Percentiles rank a stretch among this genome's conserved stretches.
Conservation (phyloP, 30 jellyfish, hydroid and myxozoan species). For the Hydra vulgaris region DNA sequence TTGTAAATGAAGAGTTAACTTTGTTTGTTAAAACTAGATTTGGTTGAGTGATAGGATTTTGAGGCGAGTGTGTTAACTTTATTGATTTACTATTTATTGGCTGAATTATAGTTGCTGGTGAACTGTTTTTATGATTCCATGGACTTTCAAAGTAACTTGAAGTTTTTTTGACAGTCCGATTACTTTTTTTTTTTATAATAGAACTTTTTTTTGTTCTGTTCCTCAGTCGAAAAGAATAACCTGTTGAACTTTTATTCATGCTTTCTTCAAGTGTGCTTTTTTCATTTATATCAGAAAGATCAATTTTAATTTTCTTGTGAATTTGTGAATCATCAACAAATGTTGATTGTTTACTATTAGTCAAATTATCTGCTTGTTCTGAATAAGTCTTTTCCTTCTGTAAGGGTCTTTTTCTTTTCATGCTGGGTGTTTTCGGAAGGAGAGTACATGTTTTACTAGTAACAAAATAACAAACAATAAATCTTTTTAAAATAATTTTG, state of each 20-base stretch:
- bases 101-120: no score
- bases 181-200: background rate
- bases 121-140: background rate
- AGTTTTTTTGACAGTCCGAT: slow-evolving; percentile 11
- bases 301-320: slow-evolving; percentile 21
- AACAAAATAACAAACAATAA: slow-evolving; percentile 2
- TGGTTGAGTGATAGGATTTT: background rate
- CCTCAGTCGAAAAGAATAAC: background rate
- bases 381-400: background rate
- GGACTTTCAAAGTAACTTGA: slow-evolving; percentile 21
- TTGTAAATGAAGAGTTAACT: background rate
- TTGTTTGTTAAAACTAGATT: background rate
- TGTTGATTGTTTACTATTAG: slow-evolving; percentile 1
- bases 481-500: no score
- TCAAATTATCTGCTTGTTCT: background rate
- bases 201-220: background rate
- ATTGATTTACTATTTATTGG: no score
- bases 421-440: slow-evolving; percentile 31
- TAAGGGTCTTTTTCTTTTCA: slow-evolving; percentile 22
- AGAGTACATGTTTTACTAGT: slow-evolving; percentile 15
- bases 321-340: slow-evolving; percentile 20
- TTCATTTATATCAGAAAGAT: slow-evolving; percentile 18
- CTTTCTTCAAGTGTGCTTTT: background rate
- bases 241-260: background rate
- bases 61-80: background rate